Evolutionary conservation across 2,888 invertebrate species (phyloP).

Genomic region (Aethes cnicana): DNA sequence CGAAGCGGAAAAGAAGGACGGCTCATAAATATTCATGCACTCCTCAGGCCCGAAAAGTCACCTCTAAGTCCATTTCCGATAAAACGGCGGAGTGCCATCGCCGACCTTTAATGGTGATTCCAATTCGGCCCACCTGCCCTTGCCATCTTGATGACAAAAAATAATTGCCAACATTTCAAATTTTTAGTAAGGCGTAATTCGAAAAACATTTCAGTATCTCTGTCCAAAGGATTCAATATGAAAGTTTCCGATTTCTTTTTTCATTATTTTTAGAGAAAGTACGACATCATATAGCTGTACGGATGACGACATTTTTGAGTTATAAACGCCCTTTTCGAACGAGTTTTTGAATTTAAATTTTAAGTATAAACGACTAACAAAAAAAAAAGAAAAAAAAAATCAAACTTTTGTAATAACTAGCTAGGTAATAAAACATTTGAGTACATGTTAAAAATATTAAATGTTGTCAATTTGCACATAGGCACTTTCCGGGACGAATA

Average conservation of each 20-base stretch:
- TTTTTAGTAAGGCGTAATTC: background rate
- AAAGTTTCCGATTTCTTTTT: too few relatives aligned
- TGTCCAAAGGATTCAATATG: too few relatives aligned
- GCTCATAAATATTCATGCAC: conserved; percentile 79
- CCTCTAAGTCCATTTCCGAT: conserved; percentile 76
- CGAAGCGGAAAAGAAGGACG: conserved; percentile 56
- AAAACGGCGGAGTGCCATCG: conserved; percentile 56
- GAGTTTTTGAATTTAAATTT: background rate
- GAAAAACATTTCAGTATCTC: background rate
- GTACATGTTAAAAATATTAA: too few relatives aligned
- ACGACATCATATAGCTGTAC: too few relatives aligned
- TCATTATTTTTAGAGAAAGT: too few relatives aligned
- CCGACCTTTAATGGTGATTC: conserved; percentile 60
- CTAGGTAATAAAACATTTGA: too few relatives aligned
- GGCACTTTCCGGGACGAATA: too few relatives aligned
- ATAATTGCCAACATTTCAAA: too few relatives aligned
- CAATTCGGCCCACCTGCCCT: conserved; percentile 53
- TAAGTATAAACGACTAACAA: background rate
- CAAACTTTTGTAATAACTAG: too few relatives aligned
- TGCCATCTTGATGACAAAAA: conserved; percentile 36
- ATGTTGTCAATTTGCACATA: too few relatives aligned
- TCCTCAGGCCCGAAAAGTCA: conserved; percentile 71
- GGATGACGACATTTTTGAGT: too few relatives aligned
- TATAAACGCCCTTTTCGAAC: background rate
- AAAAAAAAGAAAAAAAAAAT: too few relatives aligned